Base-by-base conservation (phyloP, 1,140 invertebrate species). In the Papilio polyxenes region DNA sequence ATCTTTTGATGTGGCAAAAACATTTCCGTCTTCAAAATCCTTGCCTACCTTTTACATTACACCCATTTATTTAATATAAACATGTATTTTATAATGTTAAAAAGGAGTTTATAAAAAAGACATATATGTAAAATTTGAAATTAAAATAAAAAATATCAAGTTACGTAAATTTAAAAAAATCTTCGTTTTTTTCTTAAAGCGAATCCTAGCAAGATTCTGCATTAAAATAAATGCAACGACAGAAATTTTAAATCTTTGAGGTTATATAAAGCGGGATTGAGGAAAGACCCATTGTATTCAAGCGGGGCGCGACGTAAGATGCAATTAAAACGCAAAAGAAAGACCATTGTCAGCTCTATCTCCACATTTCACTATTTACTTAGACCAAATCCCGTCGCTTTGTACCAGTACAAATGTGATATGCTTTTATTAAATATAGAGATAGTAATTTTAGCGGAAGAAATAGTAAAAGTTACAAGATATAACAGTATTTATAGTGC, bases 311-410 rank as follows among this genome's bases (percentile, higher is more conserved):
- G 23, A 37, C 31, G 31, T 72, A 72, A 72, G 65, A 72, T 72
- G 65, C 65, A 72, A 72, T 72, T 72, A 72, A 72, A 72, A 72
- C 65, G 65, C 23, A 40, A 72, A 72, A 72, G 65, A 72, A 72
- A 37, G 13, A 72, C 65, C 31, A 72, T 72, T 72, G 65, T 72
- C 65, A 72, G 65, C 31, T 72, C 65, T 37, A 72, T 72, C 65
- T 72, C 31, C 31, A 72, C 31, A 72, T 72, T 72, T 72, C 15
- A 72, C 31, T 72, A 72, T 72, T 72, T 72, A 9, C 31, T 72
- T 1, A 72, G n/a, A 72, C 23, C 65, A 37, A 23, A 72, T 37
- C 65, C 13, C 23, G 23, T 9, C 23, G 62, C 23, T 11, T 72
- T 72, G 31, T 31, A 40, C 6, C 62, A 65, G 65, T 15, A 40